These are phyloP conservation scores for Drosophila ambigua DNA, from an alignment of 1,140 invertebrate species.

Conservation along the genomic window DNA sequence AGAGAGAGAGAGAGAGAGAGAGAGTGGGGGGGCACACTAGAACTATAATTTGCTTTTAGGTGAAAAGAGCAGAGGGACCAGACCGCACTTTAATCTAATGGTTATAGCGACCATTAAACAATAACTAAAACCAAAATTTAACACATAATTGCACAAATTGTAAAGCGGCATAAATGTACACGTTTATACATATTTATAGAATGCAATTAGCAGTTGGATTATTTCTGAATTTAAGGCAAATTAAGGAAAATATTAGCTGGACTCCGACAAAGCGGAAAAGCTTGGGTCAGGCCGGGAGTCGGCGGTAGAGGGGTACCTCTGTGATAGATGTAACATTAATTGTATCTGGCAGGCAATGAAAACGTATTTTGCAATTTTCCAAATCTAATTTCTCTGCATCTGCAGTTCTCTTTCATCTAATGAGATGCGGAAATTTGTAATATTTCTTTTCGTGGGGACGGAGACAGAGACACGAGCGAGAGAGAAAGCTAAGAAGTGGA, in stretches of 20 bases:
- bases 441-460: slow-evolving; percentile 29
- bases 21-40: too few relatives aligned
- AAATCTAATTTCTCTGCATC: slow-evolving; percentile 18
- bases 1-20: too few relatives aligned
- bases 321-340: slow-evolving; percentile 16
- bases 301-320: neutral
- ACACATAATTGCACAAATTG: slow-evolving; percentile 20
- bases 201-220: slow-evolving; percentile 17
- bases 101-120: too few relatives aligned
- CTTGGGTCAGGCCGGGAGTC: neutral
- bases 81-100: too few relatives aligned
- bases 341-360: slow-evolving; percentile 7
- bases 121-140: slow-evolving; percentile 2
- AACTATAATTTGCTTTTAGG: too few relatives aligned
- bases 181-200: slow-evolving; percentile 3
- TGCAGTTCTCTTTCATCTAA: slow-evolving; percentile 15
- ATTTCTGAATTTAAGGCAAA: slow-evolving; percentile 5
- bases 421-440: slow-evolving; percentile 44
- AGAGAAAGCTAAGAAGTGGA: slow-evolving; percentile 12
- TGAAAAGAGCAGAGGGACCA: too few relatives aligned
- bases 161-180: neutral
- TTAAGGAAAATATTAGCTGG: slow-evolving; percentile 15
- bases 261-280: slow-evolving; percentile 7
- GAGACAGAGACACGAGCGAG: slow-evolving; percentile 5
- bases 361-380: slow-evolving; percentile 18